Evolutionary conservation across 2,113 vertebrate genomes (phyloP).

Genomic region (Atrichornis clamosus): DNA sequence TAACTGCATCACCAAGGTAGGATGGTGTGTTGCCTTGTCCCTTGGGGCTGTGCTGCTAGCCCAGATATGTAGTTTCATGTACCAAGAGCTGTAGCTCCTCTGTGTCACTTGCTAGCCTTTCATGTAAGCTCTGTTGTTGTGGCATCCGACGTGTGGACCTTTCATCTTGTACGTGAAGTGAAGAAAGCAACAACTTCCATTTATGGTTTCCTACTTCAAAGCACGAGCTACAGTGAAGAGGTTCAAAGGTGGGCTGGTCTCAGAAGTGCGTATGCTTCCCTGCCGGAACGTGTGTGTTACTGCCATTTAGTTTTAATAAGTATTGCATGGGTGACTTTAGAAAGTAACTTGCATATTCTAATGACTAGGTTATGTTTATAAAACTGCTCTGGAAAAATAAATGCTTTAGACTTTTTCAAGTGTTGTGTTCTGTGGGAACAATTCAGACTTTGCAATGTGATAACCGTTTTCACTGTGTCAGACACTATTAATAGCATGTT

Average conservation of each 20-base stretch:
- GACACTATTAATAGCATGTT: background rate
- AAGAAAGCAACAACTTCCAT: background rate
- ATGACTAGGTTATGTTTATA: background rate
- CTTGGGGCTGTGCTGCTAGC: background rate
- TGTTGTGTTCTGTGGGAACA: conserved; percentile 19
- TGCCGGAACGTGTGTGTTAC: background rate
- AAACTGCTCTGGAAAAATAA: conserved; percentile 3
- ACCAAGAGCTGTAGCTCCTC: background rate
- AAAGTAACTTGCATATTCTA: background rate
- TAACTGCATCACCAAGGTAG: background rate
- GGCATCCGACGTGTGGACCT: fast-evolving
- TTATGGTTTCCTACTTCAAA: conserved; percentile 1
- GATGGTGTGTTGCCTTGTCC: background rate
- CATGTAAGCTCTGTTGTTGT: background rate
- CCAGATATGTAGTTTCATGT: fast-evolving
- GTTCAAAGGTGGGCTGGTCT: background rate
- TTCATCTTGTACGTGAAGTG: background rate
- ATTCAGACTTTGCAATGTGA: background rate
- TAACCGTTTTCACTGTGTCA: background rate
- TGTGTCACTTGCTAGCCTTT: background rate
- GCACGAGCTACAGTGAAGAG: background rate
- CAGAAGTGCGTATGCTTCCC: background rate
- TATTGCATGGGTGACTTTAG: background rate
- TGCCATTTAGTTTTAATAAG: background rate
- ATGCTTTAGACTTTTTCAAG: background rate